Base-by-base conservation (phyloP, 2,113 vertebrate species). In the Leptobrachium leishanense region DNA sequence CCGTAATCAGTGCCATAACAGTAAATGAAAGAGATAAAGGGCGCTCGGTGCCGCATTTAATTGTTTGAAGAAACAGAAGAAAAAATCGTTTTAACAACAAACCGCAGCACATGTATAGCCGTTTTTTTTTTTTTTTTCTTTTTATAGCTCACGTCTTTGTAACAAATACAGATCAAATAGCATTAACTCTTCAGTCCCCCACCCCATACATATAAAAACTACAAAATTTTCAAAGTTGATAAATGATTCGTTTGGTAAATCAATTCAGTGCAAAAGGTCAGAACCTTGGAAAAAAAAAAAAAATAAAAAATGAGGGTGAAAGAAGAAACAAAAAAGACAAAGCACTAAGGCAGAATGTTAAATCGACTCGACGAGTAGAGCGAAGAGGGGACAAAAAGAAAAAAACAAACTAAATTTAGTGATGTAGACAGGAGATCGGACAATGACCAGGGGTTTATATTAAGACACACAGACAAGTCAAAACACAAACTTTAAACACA, bases 81-180 rank as follows among this genome's bases (percentile, higher is more conserved):
- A 76, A 64, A 39, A 64, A 65, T 50, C 8, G 4, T 50, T 50
- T 43, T 46, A 41, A 5, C 41, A 50, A 12, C 57, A 39, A 54
- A 42, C 5, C 68, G 13, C 31, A 53, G 44, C 5, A 40, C 12
- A 9, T 54, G 46, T n/a, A 42, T 50, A 65, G 68, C 41, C 43
- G 75, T 77, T 63, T 44, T 40, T 73, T 63, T 62, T 63, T 62
- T 31, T 31, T 31, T 31, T 31, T 31, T 31, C 20, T 31, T 31
- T 55, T 74, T 63, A 31, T 44, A 31, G 5, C 54, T n/a, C 75
- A 44, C 66, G 57, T 71, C 6, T 50, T 3, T 67, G 55, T 63
- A 77, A 65, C 76, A 78, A 39, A 63, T 70, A 70, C 67, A 68
- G 54, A 77, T 70, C 68, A 65, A 62, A 54, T 57, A 69, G 57